Evolutionary conservation across 2,113 vertebrate genomes (phyloP), one percentile per base, ranked within the genome.

Genomic region (Dicaeum eximium): DNA sequence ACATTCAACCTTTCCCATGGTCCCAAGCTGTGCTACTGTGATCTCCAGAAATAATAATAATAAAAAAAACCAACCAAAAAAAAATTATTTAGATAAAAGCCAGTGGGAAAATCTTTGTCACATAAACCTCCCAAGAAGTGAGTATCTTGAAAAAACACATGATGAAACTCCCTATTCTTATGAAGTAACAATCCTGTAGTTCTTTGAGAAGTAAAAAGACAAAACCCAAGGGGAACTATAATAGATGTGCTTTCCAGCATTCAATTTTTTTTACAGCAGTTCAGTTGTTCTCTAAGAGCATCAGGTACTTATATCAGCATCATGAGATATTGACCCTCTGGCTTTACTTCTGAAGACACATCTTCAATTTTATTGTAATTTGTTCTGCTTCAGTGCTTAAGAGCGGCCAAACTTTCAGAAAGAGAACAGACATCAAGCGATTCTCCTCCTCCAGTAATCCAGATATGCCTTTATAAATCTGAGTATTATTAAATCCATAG

Each of bases 401-500:
- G 57, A 87, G 84, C 25, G 18, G 91, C 56, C 87, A 88, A 94
- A 62, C 24, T 81, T 92, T 90, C 58, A 66, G 51, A 71, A 94
- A 50, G 20, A 56, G 73, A 88, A 85, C 38, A 87, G 67, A 88
- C 92, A 80, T 69, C 77, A 84, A 93, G 50, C 0, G 1, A 50
- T 93, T 78, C 56, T 91, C 50, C 58, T 95, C 65, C 82, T 88
- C 53, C 56, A 42, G 38, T 95, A 95, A 87, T 80, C 66, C 95
- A 77, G 88, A 91, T 91, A 95, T 56, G 69, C 57, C 66, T 80
- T 64, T 91, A 86, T 81, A 92, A 94, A 95, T 79, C 61, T 90
- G 73, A 95, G 73, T 77, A 51, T 79, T 82, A 96, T 70, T 94
- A 96, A 94, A 96, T 85, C 70, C 48, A 35, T 37, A 85, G 86